Percentiles rank a stretch among this genome's conserved stretches.
phyloP scores from a whole-genome alignment of 1,140 invertebrate genomes.

The Oreohelix idahoensis region DNA sequence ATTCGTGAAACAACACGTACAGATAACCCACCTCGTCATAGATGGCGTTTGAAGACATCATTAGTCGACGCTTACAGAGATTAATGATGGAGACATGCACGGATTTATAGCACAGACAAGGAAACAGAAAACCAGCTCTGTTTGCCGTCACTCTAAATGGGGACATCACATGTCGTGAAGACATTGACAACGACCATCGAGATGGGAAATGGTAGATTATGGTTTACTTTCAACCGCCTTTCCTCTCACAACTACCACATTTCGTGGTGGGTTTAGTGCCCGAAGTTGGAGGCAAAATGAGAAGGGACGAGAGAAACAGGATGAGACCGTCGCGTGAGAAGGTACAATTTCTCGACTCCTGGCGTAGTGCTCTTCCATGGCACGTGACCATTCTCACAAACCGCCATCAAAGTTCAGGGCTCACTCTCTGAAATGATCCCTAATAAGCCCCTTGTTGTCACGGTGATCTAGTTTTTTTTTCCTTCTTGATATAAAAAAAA shows the following conservation, averaged over 20 bases:
- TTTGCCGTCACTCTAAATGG: background rate
- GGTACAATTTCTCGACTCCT: background rate
- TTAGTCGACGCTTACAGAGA: background rate
- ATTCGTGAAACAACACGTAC: background rate
- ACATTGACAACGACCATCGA: background rate
- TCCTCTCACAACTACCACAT: constrained; percentile 10
- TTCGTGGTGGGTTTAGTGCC: background rate
- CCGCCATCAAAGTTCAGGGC: background rate
- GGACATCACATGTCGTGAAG: background rate
- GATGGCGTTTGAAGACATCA: constrained; percentile 9
- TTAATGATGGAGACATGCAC: constrained; percentile 11
- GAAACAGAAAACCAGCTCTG: background rate
- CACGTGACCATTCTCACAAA: background rate
- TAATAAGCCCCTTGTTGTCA: constrained; percentile 10
- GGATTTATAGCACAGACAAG: background rate
- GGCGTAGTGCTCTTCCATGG: background rate
- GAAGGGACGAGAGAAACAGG: constrained; percentile 1
- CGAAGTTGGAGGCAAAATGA: background rate
- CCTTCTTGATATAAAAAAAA: too few relatives aligned
- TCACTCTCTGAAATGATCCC: background rate
- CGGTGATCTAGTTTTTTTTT: background rate
- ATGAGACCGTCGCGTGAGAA: background rate
- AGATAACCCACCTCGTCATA: background rate
- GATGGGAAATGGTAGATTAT: constrained; percentile 7
- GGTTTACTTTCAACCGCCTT: background rate